Percentiles rank a stretch among this genome's conserved stretches.
These are phyloP conservation scores for Trachelus tabidus DNA, from an alignment of 2,888 invertebrate species.

Conservation along the genomic window DNA sequence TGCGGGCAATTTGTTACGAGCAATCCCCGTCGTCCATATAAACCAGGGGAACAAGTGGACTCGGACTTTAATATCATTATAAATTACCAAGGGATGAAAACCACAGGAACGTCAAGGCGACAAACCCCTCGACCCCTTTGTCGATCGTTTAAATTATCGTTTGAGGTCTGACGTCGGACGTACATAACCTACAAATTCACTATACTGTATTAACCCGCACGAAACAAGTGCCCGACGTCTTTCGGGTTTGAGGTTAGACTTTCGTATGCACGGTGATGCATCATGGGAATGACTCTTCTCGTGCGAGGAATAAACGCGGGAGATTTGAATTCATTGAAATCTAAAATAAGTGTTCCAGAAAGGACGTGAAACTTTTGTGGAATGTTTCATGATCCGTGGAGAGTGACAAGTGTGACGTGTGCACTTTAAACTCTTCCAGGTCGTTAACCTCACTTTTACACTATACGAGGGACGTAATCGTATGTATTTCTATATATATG, in stretches of 20 bases:
- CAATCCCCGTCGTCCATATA: not conserved
- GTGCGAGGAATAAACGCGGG: not conserved
- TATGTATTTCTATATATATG: not conserved
- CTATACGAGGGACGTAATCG: slow-evolving; percentile 45
- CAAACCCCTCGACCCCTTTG: not conserved
- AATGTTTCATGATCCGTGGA: slow-evolving; percentile 49
- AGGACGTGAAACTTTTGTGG: not conserved
- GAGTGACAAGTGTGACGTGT: slow-evolving; percentile 42
- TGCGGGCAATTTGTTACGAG: slow-evolving; percentile 17
- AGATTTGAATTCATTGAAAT: not conserved
- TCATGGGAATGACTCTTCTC: not conserved
- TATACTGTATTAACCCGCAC: not conserved
- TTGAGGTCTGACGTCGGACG: not conserved
- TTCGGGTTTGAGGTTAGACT: not conserved
- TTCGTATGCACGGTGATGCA: not conserved
- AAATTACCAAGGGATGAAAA: not conserved
- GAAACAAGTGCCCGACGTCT: not conserved
- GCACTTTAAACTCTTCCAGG: slow-evolving; percentile 53
- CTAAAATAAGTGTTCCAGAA: not conserved
- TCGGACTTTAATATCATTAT: not conserved
- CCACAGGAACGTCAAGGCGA: not conserved
- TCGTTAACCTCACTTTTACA: slow-evolving; percentile 54
- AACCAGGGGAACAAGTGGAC: not conserved
- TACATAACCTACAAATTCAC: not conserved
- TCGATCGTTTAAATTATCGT: not conserved